These are phyloP conservation scores for Malurus melanocephalus DNA, from an alignment of 2,113 vertebrate species.

Conservation along the genomic window DNA sequence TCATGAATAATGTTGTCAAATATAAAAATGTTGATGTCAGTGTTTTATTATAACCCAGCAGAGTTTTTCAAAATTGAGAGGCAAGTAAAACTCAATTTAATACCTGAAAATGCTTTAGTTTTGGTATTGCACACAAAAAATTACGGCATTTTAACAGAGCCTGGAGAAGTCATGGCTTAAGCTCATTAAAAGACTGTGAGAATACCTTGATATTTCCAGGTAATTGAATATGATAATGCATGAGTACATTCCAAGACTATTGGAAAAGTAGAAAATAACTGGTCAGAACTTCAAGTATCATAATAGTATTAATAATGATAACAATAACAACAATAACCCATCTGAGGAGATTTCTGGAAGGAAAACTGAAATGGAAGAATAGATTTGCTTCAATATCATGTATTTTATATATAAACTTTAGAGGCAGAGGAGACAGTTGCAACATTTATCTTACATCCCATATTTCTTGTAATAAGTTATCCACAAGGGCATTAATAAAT, in stretches of 20 bases:
- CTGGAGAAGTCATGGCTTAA: not conserved
- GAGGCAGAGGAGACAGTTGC: not conserved
- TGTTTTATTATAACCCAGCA: not conserved
- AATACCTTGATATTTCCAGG: not conserved
- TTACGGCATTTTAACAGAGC: not conserved
- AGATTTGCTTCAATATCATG: not conserved
- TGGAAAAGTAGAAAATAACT: slow-evolving; percentile 23
- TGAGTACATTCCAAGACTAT: not conserved
- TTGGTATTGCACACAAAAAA: not conserved
- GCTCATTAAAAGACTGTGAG: slow-evolving; percentile 16
- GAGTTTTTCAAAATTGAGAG: not conserved
- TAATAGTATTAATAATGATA: not conserved
- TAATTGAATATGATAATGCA: slow-evolving; percentile 7
- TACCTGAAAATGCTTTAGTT: not conserved
- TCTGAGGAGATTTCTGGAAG: not conserved
- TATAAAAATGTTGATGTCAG: not conserved
- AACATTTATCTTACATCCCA: not conserved
- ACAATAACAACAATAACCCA: not conserved
- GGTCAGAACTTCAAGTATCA: not conserved
- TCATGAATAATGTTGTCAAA: not conserved
- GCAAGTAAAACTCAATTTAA: not conserved
- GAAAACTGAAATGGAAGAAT: not conserved
- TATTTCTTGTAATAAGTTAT: not conserved
- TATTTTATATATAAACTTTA: not conserved
- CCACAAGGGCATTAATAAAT: not conserved